Base-by-base conservation (phyloP, 2,888 invertebrate species). In the Xestia xanthographa region DNA sequence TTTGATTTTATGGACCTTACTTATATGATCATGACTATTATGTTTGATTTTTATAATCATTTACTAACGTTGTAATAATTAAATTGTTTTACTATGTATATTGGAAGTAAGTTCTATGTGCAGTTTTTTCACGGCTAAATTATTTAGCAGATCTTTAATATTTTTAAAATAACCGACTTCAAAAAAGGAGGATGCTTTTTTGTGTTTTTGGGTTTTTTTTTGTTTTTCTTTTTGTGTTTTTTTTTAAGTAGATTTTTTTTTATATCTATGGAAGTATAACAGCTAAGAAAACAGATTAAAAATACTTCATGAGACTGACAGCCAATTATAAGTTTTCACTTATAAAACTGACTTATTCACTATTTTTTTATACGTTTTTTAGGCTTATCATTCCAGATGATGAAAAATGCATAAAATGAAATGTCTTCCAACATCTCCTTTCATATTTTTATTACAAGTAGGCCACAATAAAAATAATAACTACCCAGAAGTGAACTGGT, bases 401-500 rank as follows among this genome's bases (percentile, higher is more conserved):
- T 34, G 34, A 58, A 29, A 58, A 29, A 29, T 14, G 8, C 22
- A 5, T 11, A 11, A 38, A 34, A 17, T 38, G 14, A 38, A 68
- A 41, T 41, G 4, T 38, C 26, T 41, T 20, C 1, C 4, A 41
- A 48, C 12, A 41, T 14, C 29, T 9, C n/a, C 45, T 68, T 53
- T 26, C 8, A 76, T 48, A 29, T 70, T 70, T 70, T 53, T 45
- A 73, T n/a, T n/a, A 29, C 12, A 72, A 71, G 56, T 68, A 60
- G 29, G 43, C 20, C 22, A 53, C 22, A 62, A 29, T 83, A 60
- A 74, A 77, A 85, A 69, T 53, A 85, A 17, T 53, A 8, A 62
- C 29, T 80, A n/a, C n/a, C 62, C 78, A 72, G 71, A 72, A 74
- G 45, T 74, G 74, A 66, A 66, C 14, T 63, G 74, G 86, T 85